Evolutionary conservation across 2,888 invertebrate genomes (phyloP).

Genomic region (Harmothoe impar): DNA sequence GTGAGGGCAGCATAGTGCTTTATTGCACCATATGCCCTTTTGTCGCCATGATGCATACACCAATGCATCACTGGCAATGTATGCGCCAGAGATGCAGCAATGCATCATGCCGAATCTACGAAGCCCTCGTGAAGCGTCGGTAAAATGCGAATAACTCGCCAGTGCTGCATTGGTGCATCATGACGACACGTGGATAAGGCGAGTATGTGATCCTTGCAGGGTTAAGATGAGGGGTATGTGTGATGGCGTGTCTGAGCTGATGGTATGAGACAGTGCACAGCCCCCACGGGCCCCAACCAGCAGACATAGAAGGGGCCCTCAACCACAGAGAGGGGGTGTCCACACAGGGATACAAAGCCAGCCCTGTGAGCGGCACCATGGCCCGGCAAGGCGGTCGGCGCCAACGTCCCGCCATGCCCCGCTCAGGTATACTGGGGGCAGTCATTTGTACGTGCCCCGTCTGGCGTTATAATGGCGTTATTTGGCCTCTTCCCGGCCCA

Average conservation of each 20-base stretch:
- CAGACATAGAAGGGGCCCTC: not conserved
- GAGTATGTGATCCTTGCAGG: no score
- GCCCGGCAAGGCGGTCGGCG: not conserved
- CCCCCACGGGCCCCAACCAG: not conserved
- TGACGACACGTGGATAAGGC: no score
- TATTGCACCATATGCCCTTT: not conserved
- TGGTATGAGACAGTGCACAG: not conserved
- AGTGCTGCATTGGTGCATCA: no score
- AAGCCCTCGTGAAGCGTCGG: no score
- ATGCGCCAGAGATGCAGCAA: no score
- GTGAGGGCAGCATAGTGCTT: not conserved
- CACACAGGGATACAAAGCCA: not conserved
- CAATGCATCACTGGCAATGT: no score
- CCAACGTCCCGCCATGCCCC: not conserved
- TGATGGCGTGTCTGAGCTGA: not conserved
- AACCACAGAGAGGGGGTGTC: not conserved
- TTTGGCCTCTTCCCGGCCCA: conserved; percentile 23
- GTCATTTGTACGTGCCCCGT: conserved; percentile 36
- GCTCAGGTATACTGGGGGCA: not conserved
- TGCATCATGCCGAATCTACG: no score
- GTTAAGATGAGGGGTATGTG: no score
- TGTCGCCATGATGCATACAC: no score
- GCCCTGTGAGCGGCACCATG: not conserved
- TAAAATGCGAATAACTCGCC: no score
- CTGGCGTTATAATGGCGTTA: conserved; percentile 55